These are phyloP conservation scores for Drosophila kuntzei DNA, from an alignment of 2,888 invertebrate species.

Conservation along the genomic window DNA sequence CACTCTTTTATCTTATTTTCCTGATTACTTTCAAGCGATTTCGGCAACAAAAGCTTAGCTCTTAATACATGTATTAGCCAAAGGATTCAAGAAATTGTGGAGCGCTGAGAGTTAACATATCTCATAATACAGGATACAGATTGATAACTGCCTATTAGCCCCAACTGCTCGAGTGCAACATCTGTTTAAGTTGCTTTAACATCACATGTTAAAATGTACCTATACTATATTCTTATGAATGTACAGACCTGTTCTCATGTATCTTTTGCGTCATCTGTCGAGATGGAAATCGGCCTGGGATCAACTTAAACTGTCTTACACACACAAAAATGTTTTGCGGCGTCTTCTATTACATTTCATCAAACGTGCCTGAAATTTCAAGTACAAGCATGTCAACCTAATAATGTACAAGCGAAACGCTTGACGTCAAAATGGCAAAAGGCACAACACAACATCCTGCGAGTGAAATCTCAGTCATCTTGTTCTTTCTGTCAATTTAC, in stretches of 20 bases:
- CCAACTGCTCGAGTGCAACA: constrained; percentile 4
- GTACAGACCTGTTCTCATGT: constrained; percentile 8
- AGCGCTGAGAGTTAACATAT: background rate
- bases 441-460: constrained; percentile 24
- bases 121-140: constrained; percentile 6
- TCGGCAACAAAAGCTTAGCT: constrained; percentile 1
- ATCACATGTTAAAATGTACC: constrained; percentile 6
- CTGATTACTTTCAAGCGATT: constrained; percentile 68
- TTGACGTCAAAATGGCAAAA: constrained; percentile 43
- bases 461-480: constrained; percentile 35
- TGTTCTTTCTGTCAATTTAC: constrained; percentile 25
- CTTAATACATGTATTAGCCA: constrained; percentile 20
- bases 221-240: constrained; percentile 7
- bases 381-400: constrained; percentile 66
- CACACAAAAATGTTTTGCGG: constrained; percentile 44
- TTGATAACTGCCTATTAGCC: constrained; percentile 23
- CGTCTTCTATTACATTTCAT: constrained; percentile 58
- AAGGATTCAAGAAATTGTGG: constrained; percentile 1
- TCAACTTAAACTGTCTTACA: constrained; percentile 27
- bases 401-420: constrained; percentile 61
- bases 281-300: background rate
- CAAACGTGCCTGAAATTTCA: constrained; percentile 73
- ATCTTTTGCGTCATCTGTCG: constrained; percentile 16
- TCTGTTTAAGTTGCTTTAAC: constrained; percentile 12
- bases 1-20: constrained; percentile 56